Percentiles rank a stretch among this genome's conserved stretches.
Evolutionary conservation across 2,797 vertebrate species (phyloP).

Genomic region (Arctocebus calabarensis): DNA sequence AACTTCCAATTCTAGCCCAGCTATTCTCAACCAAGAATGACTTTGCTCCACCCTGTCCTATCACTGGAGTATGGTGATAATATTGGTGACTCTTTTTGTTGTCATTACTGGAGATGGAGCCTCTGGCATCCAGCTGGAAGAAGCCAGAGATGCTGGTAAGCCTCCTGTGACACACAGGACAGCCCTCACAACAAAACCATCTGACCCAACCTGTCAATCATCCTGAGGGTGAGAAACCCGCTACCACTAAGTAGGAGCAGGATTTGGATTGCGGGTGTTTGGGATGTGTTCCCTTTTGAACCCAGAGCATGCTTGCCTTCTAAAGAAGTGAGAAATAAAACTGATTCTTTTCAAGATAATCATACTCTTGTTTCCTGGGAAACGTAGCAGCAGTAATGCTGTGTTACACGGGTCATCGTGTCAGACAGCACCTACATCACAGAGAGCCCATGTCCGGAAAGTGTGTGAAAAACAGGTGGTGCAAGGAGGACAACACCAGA

Average conservation of each 20-base stretch:
- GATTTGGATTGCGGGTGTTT: background rate
- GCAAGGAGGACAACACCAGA: background rate
- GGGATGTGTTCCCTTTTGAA: background rate
- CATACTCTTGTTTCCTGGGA: conserved; percentile 15
- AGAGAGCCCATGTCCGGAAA: background rate
- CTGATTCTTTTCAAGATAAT: conserved; percentile 1
- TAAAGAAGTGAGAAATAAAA: background rate
- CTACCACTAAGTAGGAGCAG: background rate
- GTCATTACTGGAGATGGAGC: background rate
- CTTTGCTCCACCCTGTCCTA: background rate
- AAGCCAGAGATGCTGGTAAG: background rate
- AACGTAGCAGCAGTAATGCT: background rate
- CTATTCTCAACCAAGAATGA: background rate
- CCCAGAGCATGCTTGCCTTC: background rate
- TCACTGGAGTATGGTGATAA: background rate
- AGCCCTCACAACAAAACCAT: background rate
- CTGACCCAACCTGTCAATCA: background rate
- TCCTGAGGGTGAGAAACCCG: background rate
- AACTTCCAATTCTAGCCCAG: background rate
- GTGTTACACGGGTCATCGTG: background rate
- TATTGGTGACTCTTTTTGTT: background rate
- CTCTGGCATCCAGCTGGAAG: rapidly evolving
- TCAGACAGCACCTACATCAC: background rate
- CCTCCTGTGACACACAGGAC: background rate
- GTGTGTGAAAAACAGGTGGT: background rate